Conservation (phyloP, 2,888 invertebrate species). For the Acanthococcus lagerstroemiae region DNA sequence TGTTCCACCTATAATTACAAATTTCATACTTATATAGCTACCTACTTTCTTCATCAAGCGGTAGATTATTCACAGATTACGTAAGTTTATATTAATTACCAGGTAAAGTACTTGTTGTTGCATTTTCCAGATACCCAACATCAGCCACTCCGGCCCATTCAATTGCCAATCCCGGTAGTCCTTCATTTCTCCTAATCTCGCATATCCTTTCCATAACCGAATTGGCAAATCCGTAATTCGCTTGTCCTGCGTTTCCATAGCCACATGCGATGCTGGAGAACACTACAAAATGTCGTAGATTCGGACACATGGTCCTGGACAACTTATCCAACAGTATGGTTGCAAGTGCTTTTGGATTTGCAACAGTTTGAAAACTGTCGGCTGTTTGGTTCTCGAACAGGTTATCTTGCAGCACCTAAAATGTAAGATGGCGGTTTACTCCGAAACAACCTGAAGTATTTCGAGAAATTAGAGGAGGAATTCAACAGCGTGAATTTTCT, state of each 20-base stretch:
- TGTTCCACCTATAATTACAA: constrained; percentile 52
- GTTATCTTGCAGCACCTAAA: constrained; percentile 32
- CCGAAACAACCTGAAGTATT: not conserved
- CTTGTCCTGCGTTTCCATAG: constrained; percentile 32
- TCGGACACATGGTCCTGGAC: constrained; percentile 11
- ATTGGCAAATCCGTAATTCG: constrained; percentile 34
- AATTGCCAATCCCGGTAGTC: constrained; percentile 36
- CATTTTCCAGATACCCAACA: constrained; percentile 39
- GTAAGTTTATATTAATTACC: too few species aligned
- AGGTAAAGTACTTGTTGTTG: constrained; percentile 41
- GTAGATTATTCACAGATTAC: too few species aligned
- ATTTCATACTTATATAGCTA: too few species aligned
- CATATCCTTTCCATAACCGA: constrained; percentile 33
- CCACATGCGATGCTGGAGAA: constrained; percentile 34
- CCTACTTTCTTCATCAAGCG: too few species aligned
- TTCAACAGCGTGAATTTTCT: not conserved
- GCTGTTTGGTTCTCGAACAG: constrained; percentile 33
- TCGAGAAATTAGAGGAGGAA: not conserved
- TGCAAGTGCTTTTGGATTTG: constrained; percentile 32
- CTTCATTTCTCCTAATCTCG: constrained; percentile 27
- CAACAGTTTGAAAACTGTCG: constrained; percentile 30
- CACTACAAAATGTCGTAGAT: constrained; percentile 31
- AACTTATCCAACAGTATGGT: constrained; percentile 31
- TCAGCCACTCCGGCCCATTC: constrained; percentile 27
- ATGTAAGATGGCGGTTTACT: not conserved